Conservation (phyloP, 2,113 vertebrate species). For the Ptychochromis oligacanthus region DNA sequence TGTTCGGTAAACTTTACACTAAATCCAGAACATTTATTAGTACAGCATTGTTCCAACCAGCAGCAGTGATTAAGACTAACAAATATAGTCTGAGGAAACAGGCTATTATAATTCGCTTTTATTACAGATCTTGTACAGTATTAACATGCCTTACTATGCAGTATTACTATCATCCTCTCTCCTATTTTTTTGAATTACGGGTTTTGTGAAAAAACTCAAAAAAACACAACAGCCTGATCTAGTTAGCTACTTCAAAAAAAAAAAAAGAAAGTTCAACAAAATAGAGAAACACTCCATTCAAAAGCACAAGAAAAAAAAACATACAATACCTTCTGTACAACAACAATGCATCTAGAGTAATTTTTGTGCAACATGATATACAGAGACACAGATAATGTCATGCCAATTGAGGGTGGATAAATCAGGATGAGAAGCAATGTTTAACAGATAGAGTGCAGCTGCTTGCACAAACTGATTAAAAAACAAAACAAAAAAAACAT, state of each 20-base stretch:
- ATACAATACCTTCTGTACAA: conserved; percentile 48
- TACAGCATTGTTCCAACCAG: conserved; percentile 69
- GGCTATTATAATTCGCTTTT: conserved; percentile 69
- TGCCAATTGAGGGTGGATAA: conserved; percentile 29
- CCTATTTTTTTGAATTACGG: conserved; percentile 27
- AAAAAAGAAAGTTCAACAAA: conserved; percentile 17
- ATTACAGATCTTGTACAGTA: conserved; percentile 75
- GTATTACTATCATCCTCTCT: conserved; percentile 44
- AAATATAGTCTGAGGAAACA: conserved; percentile 71
- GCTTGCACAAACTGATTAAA: conserved; percentile 5
- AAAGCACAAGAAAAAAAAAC: conserved; percentile 24
- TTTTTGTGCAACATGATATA: conserved; percentile 44
- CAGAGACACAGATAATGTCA: conserved; percentile 13
- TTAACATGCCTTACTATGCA: conserved; percentile 75
- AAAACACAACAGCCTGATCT: conserved; percentile 22
- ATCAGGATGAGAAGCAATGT: conserved; percentile 34
- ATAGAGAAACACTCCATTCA: conserved; percentile 42
- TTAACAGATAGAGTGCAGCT: conserved; percentile 19
- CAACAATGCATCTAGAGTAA: conserved; percentile 39
- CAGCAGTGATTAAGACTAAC: conserved; percentile 62
- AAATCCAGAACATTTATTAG: conserved; percentile 67
- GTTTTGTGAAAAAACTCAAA: conserved; percentile 30
- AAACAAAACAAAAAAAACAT: conserved; percentile 53
- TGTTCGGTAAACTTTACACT: conserved; percentile 71
- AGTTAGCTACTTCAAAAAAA: conserved; percentile 32